These are phyloP conservation scores for Illadopsis cleaveri DNA, from an alignment of 2,113 vertebrate genomes.

Conservation along the genomic window DNA sequence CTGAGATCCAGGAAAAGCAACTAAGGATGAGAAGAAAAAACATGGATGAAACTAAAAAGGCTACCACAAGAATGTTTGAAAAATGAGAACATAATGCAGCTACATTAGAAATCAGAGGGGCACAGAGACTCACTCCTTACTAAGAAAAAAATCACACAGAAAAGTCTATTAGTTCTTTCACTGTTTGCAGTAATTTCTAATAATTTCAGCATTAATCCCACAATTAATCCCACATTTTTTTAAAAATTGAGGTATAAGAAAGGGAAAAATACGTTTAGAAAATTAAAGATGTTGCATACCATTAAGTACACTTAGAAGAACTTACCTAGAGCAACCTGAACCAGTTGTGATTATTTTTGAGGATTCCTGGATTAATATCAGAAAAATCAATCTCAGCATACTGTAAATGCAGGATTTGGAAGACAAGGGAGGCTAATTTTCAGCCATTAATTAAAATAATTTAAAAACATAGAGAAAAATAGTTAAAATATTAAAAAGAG, in stretches of 20 bases:
- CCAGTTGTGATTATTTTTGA: neutral
- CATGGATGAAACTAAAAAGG: neutral
- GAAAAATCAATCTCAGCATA: neutral
- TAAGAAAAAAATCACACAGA: neutral
- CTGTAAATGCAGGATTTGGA: neutral
- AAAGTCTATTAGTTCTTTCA: neutral
- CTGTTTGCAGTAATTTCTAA: neutral
- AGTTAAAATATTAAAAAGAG: neutral
- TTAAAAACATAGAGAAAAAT: neutral
- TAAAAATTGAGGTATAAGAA: neutral
- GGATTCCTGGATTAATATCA: neutral
- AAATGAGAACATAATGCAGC: neutral
- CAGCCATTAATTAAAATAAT: neutral
- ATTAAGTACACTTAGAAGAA: neutral
- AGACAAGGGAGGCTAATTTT: neutral
- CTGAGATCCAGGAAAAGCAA: neutral
- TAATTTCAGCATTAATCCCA: neutral
- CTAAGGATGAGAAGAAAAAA: neutral
- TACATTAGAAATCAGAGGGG: neutral
- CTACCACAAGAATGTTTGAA: neutral
- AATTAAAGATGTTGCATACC: neutral
- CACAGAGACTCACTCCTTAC: neutral
- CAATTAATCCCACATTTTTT: neutral
- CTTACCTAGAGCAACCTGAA: neutral
- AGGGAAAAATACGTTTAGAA: neutral